Conservation (phyloP, 2,113 vertebrate genomes). For the Cheirogaleus medius region DNA sequence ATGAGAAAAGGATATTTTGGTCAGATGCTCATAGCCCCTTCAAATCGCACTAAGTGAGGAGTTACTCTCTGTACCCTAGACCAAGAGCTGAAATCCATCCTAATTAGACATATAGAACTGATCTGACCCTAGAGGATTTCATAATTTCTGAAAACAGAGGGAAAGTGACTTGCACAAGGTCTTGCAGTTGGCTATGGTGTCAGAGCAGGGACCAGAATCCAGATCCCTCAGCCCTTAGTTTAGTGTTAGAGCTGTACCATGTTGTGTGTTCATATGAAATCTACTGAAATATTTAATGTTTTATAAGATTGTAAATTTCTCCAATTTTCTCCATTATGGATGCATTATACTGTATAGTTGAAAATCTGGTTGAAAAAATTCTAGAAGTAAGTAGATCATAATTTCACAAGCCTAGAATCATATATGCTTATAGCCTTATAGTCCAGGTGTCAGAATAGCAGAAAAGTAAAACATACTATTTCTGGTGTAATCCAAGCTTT, state of each 20-base stretch:
- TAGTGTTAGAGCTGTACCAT: background rate
- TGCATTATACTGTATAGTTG: background rate
- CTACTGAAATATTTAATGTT: background rate
- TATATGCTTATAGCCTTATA: background rate
- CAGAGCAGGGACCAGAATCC: background rate
- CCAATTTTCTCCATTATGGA: background rate
- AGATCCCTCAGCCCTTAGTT: background rate
- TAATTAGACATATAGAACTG: background rate
- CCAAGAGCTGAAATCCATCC: background rate
- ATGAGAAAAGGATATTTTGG: background rate
- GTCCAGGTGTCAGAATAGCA: background rate
- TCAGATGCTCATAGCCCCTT: background rate
- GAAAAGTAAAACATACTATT: background rate
- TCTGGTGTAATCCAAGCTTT: background rate
- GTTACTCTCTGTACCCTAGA: background rate
- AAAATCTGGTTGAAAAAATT: background rate
- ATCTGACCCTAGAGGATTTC: background rate
- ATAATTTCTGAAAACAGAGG: background rate
- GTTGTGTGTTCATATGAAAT: background rate
- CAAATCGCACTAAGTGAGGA: background rate
- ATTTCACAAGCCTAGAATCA: background rate
- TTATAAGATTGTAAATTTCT: background rate
- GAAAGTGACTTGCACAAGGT: background rate
- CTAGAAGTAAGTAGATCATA: background rate
- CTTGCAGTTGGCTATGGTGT: background rate